Base-by-base conservation (phyloP, 2,113 vertebrate genomes). In the Odobenus rosmarus region DNA sequence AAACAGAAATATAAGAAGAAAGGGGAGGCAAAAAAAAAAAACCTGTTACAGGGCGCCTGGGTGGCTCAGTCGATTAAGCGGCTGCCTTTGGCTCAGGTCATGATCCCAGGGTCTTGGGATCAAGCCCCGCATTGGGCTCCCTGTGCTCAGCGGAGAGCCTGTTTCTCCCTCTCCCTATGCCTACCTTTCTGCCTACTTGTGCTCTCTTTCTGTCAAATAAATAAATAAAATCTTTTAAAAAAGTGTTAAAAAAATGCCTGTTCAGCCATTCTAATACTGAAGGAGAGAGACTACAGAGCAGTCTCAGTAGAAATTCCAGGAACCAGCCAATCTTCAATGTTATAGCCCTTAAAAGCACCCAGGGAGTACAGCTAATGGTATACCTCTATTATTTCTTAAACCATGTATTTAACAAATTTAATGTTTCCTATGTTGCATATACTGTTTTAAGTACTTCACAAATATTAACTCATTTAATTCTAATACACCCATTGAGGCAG, bases 381-480 rank as follows among this genome's bases (percentile, higher is more conserved):
- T 1, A 82, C 4, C 4, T 92, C 13, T 71, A 62, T 76, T 53
- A 76, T 72, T 92, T 96, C 85, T 91, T 11, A 83, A 81, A 71
- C 69, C 46, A 71, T 39, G 3, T 80, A 86, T 72, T 85, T 90
- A 85, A 90, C 31, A 89, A 49, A 51, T 12, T 33, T 74, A 82
- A 62, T 46, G 51, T 12, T 72, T 95, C 31, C 61, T 62, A 80
- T 64, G 33, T 64, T 49, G n/a, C 59, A 82, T 51, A 95, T 64
- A 71, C 7, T 31, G 6, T 89, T 90, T 80, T 64, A 95, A 84
- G 13, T 62, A 51, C 46, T 93, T 93, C 36, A 93, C 55, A 93
- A 97, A 89, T 85, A 89, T 49, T 62, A 93, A 72, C 14, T 57
- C 31, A 72, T n/a, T 97, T 85, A 95, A 95, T 74, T 89, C 10